A percentile compares a stretch with the other conserved stretches of the same genome.
Conservation (phyloP, 1,140 invertebrate species). For the Amphibalanus amphitrite region DNA sequence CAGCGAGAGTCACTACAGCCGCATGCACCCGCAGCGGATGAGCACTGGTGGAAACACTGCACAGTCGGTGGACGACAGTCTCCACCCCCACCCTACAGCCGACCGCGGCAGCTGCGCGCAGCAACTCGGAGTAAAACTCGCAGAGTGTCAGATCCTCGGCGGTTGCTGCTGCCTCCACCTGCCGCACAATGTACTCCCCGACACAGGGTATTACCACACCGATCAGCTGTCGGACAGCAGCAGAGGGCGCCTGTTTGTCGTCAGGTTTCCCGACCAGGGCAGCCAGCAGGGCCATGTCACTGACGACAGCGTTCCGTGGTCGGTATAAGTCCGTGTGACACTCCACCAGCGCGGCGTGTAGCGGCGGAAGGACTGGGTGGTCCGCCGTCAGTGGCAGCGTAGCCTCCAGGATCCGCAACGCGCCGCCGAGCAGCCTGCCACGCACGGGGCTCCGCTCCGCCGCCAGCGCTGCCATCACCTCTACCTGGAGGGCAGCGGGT, state of each 20-base stretch:
- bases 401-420: not conserved
- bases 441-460: no score
- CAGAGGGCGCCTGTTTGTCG: no score
- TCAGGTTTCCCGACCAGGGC: not conserved
- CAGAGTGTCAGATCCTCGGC: not conserved
- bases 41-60: not conserved
- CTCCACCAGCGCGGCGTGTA: not conserved
- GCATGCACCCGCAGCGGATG: not conserved
- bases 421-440: not conserved
- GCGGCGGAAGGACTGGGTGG: not conserved
- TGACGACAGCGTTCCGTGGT: not conserved
- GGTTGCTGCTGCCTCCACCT: not conserved
- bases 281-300: not conserved
- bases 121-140: not conserved
- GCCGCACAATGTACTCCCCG: not conserved
- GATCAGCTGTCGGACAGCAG: not conserved
- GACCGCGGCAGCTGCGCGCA: not conserved
- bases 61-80: not conserved
- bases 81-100: not conserved
- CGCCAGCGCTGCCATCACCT: not conserved
- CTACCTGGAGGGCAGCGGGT: not conserved
- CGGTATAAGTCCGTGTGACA: not conserved
- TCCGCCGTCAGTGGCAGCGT: not conserved
- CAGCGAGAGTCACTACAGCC: not conserved
- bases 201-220: not conserved